Conservation (phyloP, 2,113 vertebrate species). For the Capra hircus region DNA sequence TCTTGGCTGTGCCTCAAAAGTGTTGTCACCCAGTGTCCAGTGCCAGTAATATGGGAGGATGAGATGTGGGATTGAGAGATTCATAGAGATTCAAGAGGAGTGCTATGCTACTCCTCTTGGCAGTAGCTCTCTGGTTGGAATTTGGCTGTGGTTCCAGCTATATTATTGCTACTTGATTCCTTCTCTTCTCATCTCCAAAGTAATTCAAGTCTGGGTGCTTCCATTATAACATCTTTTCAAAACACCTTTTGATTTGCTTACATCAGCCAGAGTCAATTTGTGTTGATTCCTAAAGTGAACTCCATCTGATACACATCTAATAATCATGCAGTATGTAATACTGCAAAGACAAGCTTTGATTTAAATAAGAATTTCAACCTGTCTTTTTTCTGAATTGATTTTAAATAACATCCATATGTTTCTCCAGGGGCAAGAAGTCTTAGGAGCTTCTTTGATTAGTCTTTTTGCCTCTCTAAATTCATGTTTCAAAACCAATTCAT, state of each 20-base stretch:
- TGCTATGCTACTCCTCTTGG: background rate
- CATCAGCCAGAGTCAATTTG: background rate
- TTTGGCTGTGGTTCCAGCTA: background rate
- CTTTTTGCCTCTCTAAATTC: conserved; percentile 65
- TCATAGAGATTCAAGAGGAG: no score
- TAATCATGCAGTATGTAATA: background rate
- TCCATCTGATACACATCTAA: background rate
- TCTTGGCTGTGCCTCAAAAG: background rate
- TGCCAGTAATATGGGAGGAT: background rate
- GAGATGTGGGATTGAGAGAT: background rate
- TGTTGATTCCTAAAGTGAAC: background rate
- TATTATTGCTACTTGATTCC: background rate
- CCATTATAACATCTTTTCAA: background rate
- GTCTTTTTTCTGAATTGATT: conserved; percentile 56
- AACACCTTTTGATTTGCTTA: background rate
- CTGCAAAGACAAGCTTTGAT: conserved; percentile 37
- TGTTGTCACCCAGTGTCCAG: background rate
- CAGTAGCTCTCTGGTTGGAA: background rate
- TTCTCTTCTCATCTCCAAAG: background rate
- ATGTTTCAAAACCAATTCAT: conserved; percentile 65
- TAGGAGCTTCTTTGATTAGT: conserved; percentile 62
- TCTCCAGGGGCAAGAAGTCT: conserved; percentile 47
- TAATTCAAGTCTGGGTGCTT: background rate
- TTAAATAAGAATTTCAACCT: conserved; percentile 62
- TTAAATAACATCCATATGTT: conserved; percentile 70